Conservation (phyloP, 2,888 invertebrate species). For the Tanytarsus gracilentus region DNA sequence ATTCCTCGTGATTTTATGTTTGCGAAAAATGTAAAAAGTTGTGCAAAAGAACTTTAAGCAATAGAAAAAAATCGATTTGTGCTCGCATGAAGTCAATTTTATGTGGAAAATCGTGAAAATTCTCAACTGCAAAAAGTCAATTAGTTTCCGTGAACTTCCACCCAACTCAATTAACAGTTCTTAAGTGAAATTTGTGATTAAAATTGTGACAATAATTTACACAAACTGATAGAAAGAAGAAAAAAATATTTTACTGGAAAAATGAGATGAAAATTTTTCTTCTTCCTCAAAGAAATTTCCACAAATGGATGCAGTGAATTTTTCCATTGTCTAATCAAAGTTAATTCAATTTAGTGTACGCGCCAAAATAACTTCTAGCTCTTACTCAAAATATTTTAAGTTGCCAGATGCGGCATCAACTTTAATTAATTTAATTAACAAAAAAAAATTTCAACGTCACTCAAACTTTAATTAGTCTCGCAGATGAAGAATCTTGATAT, state of each 20-base stretch:
- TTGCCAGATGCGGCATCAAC: too few relatives aligned
- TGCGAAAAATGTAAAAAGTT: too few relatives aligned
- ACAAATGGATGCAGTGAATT: background rate
- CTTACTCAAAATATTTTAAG: too few relatives aligned
- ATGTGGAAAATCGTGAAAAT: background rate
- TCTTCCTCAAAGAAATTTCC: background rate
- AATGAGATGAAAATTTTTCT: background rate
- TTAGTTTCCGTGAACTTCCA: background rate
- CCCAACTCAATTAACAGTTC: background rate
- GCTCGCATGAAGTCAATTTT: background rate
- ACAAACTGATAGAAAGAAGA: background rate
- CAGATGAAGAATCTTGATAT: too few relatives aligned
- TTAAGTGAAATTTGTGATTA: background rate
- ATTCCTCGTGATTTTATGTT: slow-evolving; percentile 3
- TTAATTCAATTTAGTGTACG: background rate
- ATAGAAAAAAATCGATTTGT: background rate
- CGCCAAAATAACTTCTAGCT: too few relatives aligned
- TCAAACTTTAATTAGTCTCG: too few relatives aligned
- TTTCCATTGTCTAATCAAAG: background rate
- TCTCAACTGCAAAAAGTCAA: background rate
- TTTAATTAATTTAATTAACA: too few relatives aligned
- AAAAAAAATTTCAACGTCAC: too few relatives aligned
- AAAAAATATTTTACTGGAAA: background rate
- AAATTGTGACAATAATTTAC: slow-evolving; percentile 10
- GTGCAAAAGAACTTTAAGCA: background rate